Conservation (phyloP, 1,140 invertebrate genomes). For the Ceratina australensis region DNA sequence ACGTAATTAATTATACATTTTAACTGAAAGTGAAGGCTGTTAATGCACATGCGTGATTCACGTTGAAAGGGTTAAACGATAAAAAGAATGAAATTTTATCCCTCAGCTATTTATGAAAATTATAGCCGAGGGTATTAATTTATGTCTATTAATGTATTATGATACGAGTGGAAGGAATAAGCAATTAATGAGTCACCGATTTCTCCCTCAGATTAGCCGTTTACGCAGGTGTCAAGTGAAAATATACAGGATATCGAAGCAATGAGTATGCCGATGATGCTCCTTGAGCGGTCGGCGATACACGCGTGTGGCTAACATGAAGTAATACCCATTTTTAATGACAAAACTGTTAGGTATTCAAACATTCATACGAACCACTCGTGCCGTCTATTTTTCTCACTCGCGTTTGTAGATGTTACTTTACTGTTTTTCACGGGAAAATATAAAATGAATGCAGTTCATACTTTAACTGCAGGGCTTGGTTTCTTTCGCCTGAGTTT, state of each 20-base stretch:
- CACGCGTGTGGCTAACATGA: slow-evolving; percentile 15
- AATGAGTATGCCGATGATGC: slow-evolving; percentile 1
- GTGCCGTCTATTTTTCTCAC: neutral
- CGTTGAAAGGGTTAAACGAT: neutral
- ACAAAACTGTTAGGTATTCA: slow-evolving; percentile 14
- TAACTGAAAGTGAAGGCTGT: neutral
- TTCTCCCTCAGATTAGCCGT: slow-evolving; percentile 19
- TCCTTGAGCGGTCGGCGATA: slow-evolving; percentile 7
- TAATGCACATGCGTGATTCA: neutral
- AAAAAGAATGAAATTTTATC: neutral
- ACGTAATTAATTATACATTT: too few relatives aligned
- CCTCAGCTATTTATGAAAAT: neutral
- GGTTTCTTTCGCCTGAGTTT: neutral
- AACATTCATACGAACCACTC: neutral
- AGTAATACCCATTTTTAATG: slow-evolving; percentile 50
- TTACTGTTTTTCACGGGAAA: neutral
- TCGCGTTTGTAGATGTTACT: neutral
- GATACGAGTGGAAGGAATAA: slow-evolving; percentile 5
- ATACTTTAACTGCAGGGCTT: slow-evolving; percentile 8
- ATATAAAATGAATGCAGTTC: neutral
- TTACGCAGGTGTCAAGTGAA: slow-evolving; percentile 1
- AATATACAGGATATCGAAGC: slow-evolving; percentile 23
- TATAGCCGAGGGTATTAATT: neutral
- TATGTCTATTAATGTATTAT: slow-evolving; percentile 22
- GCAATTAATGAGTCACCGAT: slow-evolving; percentile 33